Evolutionary conservation across 2,888 invertebrate species (phyloP).

Genomic region (Schizaphis graminum): DNA sequence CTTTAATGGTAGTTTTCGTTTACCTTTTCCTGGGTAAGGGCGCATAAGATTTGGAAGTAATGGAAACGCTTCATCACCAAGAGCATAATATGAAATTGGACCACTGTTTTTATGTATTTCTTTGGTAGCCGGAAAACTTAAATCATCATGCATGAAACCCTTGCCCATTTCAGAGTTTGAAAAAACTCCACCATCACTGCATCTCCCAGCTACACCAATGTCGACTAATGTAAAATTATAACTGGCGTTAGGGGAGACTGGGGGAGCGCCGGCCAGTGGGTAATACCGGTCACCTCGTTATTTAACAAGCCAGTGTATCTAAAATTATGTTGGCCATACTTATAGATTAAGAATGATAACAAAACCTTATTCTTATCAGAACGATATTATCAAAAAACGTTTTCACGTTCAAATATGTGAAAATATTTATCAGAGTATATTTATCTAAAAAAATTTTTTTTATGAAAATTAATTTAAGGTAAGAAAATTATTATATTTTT

Average conservation of each 20-base stretch:
- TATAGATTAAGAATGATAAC: conserved; percentile 13
- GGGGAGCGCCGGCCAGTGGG: neutral
- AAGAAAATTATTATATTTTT: conserved; percentile 25
- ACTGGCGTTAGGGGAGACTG: conserved; percentile 1
- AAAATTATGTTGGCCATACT: neutral
- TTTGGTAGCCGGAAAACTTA: neutral
- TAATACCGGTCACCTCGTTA: neutral
- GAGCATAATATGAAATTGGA: neutral
- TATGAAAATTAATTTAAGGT: neutral
- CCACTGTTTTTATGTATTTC: neutral
- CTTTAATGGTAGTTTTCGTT: neutral
- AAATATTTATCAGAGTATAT: neutral
- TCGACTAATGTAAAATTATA: neutral
- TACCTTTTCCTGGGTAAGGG: neutral
- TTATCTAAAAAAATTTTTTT: neutral
- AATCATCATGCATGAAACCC: neutral
- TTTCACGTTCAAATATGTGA: conserved; percentile 17
- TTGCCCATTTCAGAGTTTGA: neutral
- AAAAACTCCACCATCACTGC: conserved; percentile 11
- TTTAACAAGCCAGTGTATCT: neutral
- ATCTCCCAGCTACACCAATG: neutral
- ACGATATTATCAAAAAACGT: conserved; percentile 9
- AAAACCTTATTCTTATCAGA: neutral
- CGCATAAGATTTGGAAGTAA: neutral
- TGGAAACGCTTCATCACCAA: neutral